Conservation (phyloP, 2,113 vertebrate species). For the Epinephelus lanceolatus region DNA sequence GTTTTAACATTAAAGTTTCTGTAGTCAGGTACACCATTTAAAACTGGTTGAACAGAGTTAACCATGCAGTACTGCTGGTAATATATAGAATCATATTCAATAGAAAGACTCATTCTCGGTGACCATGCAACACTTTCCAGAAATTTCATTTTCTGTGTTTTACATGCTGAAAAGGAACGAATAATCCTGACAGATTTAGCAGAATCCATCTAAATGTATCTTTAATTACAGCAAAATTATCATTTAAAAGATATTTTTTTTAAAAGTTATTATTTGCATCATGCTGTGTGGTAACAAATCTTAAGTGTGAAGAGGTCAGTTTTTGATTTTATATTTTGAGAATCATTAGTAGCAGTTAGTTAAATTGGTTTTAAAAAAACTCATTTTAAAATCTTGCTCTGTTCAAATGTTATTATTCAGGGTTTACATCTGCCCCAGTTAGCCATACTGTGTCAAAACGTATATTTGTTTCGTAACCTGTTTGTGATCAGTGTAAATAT, state of each 20-base stretch:
- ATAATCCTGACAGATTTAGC: not conserved
- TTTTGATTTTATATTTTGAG: not conserved
- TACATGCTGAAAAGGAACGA: not conserved
- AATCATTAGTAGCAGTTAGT: not conserved
- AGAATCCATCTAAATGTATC: not conserved
- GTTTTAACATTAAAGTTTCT: not conserved
- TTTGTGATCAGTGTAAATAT: no score
- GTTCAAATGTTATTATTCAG: not conserved
- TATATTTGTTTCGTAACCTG: no score
- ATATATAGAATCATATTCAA: not conserved
- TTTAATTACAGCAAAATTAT: not conserved
- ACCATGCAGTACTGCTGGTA: not conserved
- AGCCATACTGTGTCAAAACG: not conserved
- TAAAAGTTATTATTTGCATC: no score
- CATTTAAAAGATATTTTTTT: not conserved
- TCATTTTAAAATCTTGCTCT: not conserved
- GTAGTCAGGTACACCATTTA: not conserved
- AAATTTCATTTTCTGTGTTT: not conserved
- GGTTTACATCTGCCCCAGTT: not conserved
- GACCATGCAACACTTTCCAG: not conserved
- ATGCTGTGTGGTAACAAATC: no score
- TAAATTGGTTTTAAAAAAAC: not conserved
- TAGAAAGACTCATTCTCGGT: not conserved
- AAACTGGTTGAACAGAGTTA: not conserved
- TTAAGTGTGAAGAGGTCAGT: no score